phyloP scores from a whole-genome alignment of 2,113 vertebrate species.

The Passer montanus region DNA sequence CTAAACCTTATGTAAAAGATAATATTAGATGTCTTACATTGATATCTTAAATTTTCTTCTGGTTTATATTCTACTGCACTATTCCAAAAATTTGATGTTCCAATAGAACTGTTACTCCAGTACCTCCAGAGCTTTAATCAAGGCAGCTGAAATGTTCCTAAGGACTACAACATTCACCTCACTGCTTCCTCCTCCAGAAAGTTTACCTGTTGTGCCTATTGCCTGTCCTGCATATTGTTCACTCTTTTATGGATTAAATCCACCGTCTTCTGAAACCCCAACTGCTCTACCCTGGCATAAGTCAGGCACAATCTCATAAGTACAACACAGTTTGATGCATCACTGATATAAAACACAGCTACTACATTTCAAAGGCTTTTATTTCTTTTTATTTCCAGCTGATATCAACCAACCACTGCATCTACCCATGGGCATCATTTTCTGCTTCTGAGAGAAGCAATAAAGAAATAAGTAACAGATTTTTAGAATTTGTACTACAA shows the following conservation, averaged over 20 bases:
- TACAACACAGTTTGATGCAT: neutral
- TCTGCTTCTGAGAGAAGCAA: neutral
- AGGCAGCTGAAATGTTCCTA: neutral
- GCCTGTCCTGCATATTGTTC: neutral
- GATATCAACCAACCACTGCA: conserved; percentile 17
- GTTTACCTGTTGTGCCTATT: neutral
- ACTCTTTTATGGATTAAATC: neutral
- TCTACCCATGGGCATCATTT: neutral
- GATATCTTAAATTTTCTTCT: neutral
- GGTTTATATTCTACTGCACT: neutral
- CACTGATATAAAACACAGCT: neutral
- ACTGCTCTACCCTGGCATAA: neutral
- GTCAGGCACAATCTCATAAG: neutral
- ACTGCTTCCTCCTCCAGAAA: neutral
- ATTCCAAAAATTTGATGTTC: neutral
- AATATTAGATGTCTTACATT: neutral
- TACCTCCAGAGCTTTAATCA: neutral
- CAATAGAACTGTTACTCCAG: neutral
- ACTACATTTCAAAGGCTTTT: conserved; percentile 7
- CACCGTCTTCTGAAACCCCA: neutral
- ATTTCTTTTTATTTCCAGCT: conserved; percentile 36
- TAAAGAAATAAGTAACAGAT: conserved; percentile 7
- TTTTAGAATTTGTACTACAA: conserved; percentile 15
- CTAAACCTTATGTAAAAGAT: neutral
- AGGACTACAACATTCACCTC: neutral